These are phyloP conservation scores for Silurus asotus DNA, from an alignment of 2,113 vertebrate species.

Conservation along the genomic window DNA sequence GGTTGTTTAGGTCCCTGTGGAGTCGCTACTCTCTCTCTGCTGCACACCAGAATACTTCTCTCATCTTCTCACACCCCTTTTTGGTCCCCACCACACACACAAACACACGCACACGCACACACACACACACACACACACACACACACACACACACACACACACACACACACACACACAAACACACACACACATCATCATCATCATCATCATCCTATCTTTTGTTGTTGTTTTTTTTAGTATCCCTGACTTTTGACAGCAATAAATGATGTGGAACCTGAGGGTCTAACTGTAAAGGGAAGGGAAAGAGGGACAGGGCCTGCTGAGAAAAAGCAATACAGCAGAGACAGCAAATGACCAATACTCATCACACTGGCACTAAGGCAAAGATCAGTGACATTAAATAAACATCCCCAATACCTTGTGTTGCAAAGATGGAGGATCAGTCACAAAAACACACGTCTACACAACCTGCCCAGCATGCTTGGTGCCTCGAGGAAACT, in stretches of 20 bases:
- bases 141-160: not conserved
- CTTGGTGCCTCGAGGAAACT: slow-evolving; percentile 18
- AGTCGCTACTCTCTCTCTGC: slow-evolving; percentile 68
- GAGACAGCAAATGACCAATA: slow-evolving; percentile 75
- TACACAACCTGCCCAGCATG: slow-evolving; percentile 30
- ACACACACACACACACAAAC: not conserved
- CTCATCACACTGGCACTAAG: slow-evolving; percentile 72
- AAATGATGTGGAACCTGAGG: slow-evolving; percentile 76
- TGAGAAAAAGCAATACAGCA: slow-evolving; percentile 73
- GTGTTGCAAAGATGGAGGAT: slow-evolving; percentile 53
- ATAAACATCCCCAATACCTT: slow-evolving; percentile 61
- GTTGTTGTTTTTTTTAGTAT: slow-evolving; percentile 50
- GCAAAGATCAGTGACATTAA: slow-evolving; percentile 70
- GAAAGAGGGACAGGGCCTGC: slow-evolving; percentile 60
- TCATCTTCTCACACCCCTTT: slow-evolving; percentile 32
- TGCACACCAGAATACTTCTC: slow-evolving; percentile 56
- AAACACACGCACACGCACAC: not conserved
- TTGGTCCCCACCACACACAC: not conserved
- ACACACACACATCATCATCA: not conserved
- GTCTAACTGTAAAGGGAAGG: slow-evolving; percentile 65
- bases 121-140: not conserved
- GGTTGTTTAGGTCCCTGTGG: slow-evolving; percentile 56
- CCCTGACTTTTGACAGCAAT: slow-evolving; percentile 71
- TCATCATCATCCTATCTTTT: slow-evolving; percentile 35
- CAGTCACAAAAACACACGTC: slow-evolving; percentile 45